Evolutionary conservation across 2,888 invertebrate genomes (phyloP).

Genomic region (Pammene aurita): DNA sequence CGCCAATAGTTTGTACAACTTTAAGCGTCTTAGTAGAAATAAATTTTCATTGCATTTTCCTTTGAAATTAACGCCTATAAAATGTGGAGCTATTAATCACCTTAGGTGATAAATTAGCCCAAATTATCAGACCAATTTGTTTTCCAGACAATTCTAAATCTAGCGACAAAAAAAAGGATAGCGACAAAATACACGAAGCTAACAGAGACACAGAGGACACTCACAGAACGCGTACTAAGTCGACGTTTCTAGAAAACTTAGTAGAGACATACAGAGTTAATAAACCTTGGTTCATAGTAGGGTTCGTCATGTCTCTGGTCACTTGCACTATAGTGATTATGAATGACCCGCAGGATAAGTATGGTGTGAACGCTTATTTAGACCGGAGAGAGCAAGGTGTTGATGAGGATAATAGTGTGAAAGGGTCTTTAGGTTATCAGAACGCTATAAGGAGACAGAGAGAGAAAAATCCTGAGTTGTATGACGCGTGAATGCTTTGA

Average conservation of each 20-base stretch:
- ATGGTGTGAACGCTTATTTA: constrained; percentile 50
- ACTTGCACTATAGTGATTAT: constrained; percentile 44
- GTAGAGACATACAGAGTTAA: constrained; percentile 60
- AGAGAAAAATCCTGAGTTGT: constrained; percentile 66
- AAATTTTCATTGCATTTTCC: background rate
- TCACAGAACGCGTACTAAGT: constrained; percentile 51
- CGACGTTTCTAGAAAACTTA: constrained; percentile 66
- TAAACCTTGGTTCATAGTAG: constrained; percentile 56
- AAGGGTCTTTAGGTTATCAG: constrained; percentile 66
- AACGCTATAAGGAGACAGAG: constrained; percentile 54
- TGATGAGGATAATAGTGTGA: constrained; percentile 48
- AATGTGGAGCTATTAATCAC: constrained; percentile 3
- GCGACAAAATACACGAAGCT: constrained; percentile 56
- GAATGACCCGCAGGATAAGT: constrained; percentile 54
- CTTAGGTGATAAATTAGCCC: constrained; percentile 14
- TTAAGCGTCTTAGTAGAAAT: background rate
- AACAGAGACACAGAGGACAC: constrained; percentile 67
- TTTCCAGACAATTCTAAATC: constrained; percentile 71
- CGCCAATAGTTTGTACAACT: background rate
- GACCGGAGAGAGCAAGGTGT: constrained; percentile 43
- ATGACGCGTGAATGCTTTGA: constrained; percentile 62
- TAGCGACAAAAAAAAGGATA: constrained; percentile 49
- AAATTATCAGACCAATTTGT: constrained; percentile 56
- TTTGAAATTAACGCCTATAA: background rate
- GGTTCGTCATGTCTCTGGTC: constrained; percentile 59